Base-by-base conservation (phyloP, 2,797 vertebrate genomes). In the Hydrocynus forskahlii region DNA sequence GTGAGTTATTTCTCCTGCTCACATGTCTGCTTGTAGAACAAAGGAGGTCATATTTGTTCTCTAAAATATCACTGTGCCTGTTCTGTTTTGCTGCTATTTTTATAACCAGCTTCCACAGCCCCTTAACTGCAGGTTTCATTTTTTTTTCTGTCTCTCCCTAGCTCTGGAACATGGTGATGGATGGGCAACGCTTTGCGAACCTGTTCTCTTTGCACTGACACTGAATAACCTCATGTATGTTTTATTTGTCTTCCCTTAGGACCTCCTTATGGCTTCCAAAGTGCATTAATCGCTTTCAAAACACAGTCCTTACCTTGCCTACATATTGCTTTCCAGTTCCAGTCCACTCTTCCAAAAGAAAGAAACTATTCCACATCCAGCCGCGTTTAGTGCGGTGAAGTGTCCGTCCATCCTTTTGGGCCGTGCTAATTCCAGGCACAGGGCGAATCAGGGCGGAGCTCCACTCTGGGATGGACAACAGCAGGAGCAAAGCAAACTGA, bases 291-390 rank as follows among this genome's bases (percentile, higher is more conserved):
- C 25, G 54, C 60, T 29, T 45, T 60, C 62, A 75, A 60, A 55
- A n/a, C 40, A 13, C 45, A 54, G 63, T 50, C 52, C 91, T 95
- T 97, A 99, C 97, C 97, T 99, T 99, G 90, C 97, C 97, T 63
- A 99, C 97, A 0, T 99, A 99, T 84, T 99, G 97, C 85, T 96
- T 96, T 86, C 98, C 97, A n/a, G 94, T 95, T 83, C 97, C 97
- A n/a, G 95, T 94, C 85, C 98, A 99, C 87, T 99, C 97, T 89
- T 99, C 97, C 71, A 99, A 92, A 86, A 99, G 94, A 93, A 99
- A 99, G 94, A 99, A 99, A 86, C 98, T 97, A 93, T 99, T 99
- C 97, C 97, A 99, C 97, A 98, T 98, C 97, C 97, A 99, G 81
- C 97, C 97, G 45, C 97, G 94, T 84, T 99, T 99, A 90, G 92